Percentiles rank a stretch among this genome's conserved stretches.
phyloP scores from a whole-genome alignment of 1,140 invertebrate genomes.

The Bombus waltoni region DNA sequence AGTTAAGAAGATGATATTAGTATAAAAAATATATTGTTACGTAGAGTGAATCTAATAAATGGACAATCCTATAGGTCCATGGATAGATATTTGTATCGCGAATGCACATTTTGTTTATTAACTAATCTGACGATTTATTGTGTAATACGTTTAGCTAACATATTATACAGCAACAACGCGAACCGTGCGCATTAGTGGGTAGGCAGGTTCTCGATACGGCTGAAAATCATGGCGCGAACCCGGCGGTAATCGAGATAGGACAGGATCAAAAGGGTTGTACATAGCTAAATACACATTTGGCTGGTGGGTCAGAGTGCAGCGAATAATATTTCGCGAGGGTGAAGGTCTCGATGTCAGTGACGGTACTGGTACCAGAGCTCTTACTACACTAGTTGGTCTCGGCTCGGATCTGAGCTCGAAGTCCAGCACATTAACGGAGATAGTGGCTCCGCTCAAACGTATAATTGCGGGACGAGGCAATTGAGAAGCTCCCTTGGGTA shows the following conservation, averaged over 20 bases:
- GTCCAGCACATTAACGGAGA: slow-evolving; percentile 80
- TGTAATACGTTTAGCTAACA: slow-evolving; percentile 10
- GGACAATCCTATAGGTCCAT: too few relatives aligned
- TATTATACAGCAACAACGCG: neutral
- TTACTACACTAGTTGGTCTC: slow-evolving; percentile 58
- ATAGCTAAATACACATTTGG: slow-evolving; percentile 66
- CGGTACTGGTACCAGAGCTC: slow-evolving; percentile 23
- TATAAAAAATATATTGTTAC: neutral
- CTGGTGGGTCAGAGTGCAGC: slow-evolving; percentile 60
- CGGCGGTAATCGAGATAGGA: slow-evolving; percentile 63
- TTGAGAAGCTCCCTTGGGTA: slow-evolving; percentile 78
- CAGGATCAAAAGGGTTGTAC: slow-evolving; percentile 60
- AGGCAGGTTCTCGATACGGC: slow-evolving; percentile 32
- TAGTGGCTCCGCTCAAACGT: slow-evolving; percentile 81
- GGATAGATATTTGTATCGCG: neutral
- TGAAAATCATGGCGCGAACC: slow-evolving; percentile 55
- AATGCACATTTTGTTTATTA: neutral
- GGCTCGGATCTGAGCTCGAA: slow-evolving; percentile 69
- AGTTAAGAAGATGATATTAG: neutral
- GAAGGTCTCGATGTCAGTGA: slow-evolving; percentile 50
- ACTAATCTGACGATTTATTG: slow-evolving; percentile 19
- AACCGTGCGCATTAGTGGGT: neutral
- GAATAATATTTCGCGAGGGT: slow-evolving; percentile 73
- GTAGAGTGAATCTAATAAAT: too few relatives aligned
- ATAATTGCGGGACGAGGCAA: slow-evolving; percentile 81